Evolutionary conservation across 2,888 invertebrate species (phyloP).

Genomic region (Catocala nupta): DNA sequence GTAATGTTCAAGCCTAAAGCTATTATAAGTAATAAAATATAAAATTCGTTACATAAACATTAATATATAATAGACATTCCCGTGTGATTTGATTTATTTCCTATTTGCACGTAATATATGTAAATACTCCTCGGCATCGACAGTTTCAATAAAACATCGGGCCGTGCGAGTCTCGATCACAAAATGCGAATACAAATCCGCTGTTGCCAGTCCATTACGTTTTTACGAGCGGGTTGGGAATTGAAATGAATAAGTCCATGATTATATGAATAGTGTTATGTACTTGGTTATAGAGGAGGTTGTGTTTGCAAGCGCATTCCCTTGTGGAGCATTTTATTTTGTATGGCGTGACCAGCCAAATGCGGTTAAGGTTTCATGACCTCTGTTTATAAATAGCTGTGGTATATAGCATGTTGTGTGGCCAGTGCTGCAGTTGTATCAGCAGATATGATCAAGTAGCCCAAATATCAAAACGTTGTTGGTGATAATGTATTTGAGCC

Average conservation of each 20-base stretch:
- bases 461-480: no score
- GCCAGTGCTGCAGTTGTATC: no score
- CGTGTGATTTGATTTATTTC: constrained; percentile 2
- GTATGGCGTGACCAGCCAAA: no score
- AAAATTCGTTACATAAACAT: no score
- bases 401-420: no score
- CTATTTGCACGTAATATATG: constrained; percentile 23
- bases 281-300: not conserved
- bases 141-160: constrained; percentile 22
- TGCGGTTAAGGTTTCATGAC: no score
- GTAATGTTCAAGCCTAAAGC: no score
- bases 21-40: no score
- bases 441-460: no score
- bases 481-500: no score
- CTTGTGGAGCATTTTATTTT: not conserved
- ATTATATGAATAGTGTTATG: constrained; percentile 15
- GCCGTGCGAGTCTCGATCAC: constrained; percentile 29
- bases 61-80: constrained; percentile 3
- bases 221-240: constrained; percentile 47
- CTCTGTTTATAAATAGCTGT: no score
- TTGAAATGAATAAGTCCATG: constrained; percentile 37
- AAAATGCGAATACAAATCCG: constrained; percentile 48
- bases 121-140: constrained; percentile 22
- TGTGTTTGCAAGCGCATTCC: not conserved
- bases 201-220: constrained; percentile 43